Evolutionary conservation across 2,888 invertebrate species (phyloP), one percentile per base, ranked within the genome.

Genomic region (Keiferia lycopersicella): DNA sequence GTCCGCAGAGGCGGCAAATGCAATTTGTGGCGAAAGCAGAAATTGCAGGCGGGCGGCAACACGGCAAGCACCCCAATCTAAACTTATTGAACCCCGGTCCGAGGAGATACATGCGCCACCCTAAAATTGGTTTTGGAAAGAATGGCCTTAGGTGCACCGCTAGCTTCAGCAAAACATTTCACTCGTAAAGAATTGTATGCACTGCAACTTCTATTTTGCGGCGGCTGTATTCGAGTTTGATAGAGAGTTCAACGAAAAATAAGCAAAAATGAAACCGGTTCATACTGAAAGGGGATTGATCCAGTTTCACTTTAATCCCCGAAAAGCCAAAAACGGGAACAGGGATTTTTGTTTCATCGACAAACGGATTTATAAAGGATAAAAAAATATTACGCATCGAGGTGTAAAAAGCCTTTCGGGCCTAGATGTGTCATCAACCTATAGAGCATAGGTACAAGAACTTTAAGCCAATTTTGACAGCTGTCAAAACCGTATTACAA

Each of bases 21-120:
- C 84, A 88, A 88, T 89, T 88, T 88, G 82, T 72, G 80, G 77
- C 64, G 68, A 64, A 71, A 73, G 71, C 75, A 77, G 82, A 81
- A 82, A 84, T 82, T 84, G 83, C 82, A 82, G 73, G 68, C 72
- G 73, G 71, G 66, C 71, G 64, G 65, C 65, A 34, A 34, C 62
- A 69, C 64, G 41, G 61, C 63, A 59, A 58, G 62, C 60, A 63
- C 65, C 70, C 75, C 80, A 82, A 81, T 81, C 76, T 78, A 70
- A 76, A 75, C 78, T 77, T 80, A 83, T 85, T 82, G 82, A 79
- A 75, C 74, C 70, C 75, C 64, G 60, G 64, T 63, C 58, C 56
- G 26, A 58, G 60, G 60, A 64, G 53, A 61, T 45, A 51, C 50
- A 61, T 50, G 50, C 51, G 34, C 73, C 71, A 69, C 64, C 67